A percentile compares a stretch with the other conserved stretches of the same genome.
phyloP scores from a whole-genome alignment of 2,113 vertebrate genomes.

The Maccullochella peelii region DNA sequence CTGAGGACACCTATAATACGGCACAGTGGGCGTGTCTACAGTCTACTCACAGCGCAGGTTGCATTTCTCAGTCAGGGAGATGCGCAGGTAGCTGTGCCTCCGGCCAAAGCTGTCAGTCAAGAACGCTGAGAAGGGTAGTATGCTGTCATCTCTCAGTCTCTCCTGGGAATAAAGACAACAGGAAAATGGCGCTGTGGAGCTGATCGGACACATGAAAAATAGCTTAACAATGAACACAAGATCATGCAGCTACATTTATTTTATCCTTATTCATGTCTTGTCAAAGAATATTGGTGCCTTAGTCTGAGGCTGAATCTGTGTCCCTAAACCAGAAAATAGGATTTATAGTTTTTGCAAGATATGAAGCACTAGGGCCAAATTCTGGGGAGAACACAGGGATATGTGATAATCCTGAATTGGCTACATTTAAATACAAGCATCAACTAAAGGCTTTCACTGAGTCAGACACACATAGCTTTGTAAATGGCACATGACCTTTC shows the following conservation, averaged over 20 bases:
- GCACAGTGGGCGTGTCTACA: constrained; percentile 69
- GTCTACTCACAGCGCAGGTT: constrained; percentile 94
- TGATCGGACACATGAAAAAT: neutral
- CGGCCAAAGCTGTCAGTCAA: constrained; percentile 92
- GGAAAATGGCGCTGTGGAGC: neutral
- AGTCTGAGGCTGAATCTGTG: neutral
- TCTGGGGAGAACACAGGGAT: neutral
- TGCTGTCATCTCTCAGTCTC: constrained; percentile 71
- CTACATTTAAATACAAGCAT: neutral
- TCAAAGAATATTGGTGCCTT: neutral
- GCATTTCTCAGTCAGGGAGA: constrained; percentile 97
- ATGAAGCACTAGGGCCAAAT: neutral
- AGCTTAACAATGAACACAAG: neutral
- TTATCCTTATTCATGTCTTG: neutral
- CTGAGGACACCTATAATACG: neutral
- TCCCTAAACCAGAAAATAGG: neutral
- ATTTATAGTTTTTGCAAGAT: neutral
- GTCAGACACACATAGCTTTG: neutral
- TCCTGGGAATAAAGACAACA: constrained; percentile 71
- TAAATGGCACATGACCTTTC: constrained; percentile 23
- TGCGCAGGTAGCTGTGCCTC: constrained; percentile 94
- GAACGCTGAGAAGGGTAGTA: constrained; percentile 91
- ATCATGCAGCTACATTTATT: neutral
- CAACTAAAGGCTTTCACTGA: neutral
- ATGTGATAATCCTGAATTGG: neutral